A percentile compares a stretch with the other conserved stretches of the same genome.
Conservation (phyloP, 92 coral and sea anemone genomes). For the Actinernus sp. region DNA sequence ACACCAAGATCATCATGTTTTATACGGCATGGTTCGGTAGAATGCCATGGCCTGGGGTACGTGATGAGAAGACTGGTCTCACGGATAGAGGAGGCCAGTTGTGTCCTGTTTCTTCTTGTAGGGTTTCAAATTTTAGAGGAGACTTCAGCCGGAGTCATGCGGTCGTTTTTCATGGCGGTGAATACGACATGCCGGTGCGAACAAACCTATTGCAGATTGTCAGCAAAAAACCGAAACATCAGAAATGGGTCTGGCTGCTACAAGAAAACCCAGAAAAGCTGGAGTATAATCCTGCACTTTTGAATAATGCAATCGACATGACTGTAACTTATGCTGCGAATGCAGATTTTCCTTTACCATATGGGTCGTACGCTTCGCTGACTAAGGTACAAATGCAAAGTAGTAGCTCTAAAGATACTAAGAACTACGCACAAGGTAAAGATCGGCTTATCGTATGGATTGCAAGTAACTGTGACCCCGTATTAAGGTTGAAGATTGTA, state of each 20-base stretch:
- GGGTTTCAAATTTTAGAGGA: slow-evolving; percentile 2
- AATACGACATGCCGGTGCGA: slow-evolving; percentile 13
- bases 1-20: slow-evolving; percentile 11
- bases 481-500: slow-evolving; percentile 8
- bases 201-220: not conserved
- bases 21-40: slow-evolving; percentile 20
- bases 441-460: slow-evolving; percentile 34
- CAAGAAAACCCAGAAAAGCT: slow-evolving; percentile 22
- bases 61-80: not conserved
- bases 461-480: slow-evolving; percentile 26
- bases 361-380: slow-evolving; percentile 9
- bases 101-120: slow-evolving; percentile 17
- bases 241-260: slow-evolving; percentile 20
- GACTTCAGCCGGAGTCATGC: slow-evolving; percentile 32
- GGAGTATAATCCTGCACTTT: not conserved
- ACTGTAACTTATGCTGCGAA: slow-evolving; percentile 14
- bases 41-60: slow-evolving; percentile 24
- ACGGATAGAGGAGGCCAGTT: not conserved
- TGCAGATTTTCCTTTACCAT: not conserved
- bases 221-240: slow-evolving; percentile 5
- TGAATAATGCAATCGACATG: slow-evolving; percentile 9
- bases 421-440: slow-evolving; percentile 13
- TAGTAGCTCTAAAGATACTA: not conserved
- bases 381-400: not conserved
- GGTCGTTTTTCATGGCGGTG: slow-evolving; percentile 21